Base-by-base conservation (phyloP, 2,888 invertebrate genomes). In the Neuroscelio doddi region DNA sequence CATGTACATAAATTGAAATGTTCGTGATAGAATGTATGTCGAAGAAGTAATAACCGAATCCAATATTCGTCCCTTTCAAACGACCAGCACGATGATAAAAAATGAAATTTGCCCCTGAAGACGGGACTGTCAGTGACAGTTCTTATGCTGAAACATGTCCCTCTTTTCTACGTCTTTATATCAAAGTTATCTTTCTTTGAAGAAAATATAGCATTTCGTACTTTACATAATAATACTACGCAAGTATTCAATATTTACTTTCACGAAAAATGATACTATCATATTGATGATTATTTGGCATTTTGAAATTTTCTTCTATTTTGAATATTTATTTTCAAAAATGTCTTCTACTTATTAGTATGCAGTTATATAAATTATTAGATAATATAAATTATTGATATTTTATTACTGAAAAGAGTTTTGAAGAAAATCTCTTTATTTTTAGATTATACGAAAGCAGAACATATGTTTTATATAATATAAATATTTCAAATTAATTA, bases 41-140 rank as follows among this genome's bases (percentile, higher is more conserved):
- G 78, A 78, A 74, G 76, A 79, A 76, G 80, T 80, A 82, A 82
- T 82, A 82, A 82, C 80, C 77, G 76, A 76, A 81, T 82, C 75
- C 80, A 82, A 82, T 82, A 82, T 82, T 82, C 80, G 77, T 76
- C 80, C 78, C 74, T 80, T 79, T 80, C 78, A 77, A 69, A 69
- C 77, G 74, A 74, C 67, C 64, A 70, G 72, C 71, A 69, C 76
- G 68, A 75, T 74, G 79, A 78, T 80, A 79, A 80, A 80, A 80
- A 78, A 78, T 78, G 75, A 78, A 80, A 80, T 80, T 80, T 78
- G 75, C 77, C 69, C 75, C 71, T 44, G 74, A 71, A 77, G 78
- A 78, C 78, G 73, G 76, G 71, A 78, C 79, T 82, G 82, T 81
- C 82, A 81, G 66, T 61, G 67, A 64, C 81, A 82, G 79, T 70